Conservation (phyloP, 2,113 vertebrate species). For the Oryctolagus cuniculus region DNA sequence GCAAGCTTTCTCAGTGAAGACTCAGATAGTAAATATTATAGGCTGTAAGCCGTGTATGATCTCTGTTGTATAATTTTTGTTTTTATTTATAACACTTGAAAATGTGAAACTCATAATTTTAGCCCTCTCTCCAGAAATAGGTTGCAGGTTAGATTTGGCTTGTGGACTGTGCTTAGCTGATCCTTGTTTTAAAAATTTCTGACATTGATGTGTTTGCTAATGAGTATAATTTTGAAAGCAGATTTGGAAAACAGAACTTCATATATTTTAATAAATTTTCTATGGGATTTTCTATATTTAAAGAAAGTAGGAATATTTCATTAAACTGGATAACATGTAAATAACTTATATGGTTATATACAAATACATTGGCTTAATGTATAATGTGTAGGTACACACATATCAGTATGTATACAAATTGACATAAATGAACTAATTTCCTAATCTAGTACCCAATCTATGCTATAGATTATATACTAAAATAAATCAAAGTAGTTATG, state of each 20-base stretch:
- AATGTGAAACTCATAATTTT: neutral
- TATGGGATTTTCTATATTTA: neutral
- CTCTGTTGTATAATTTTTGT: neutral
- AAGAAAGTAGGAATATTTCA: slow-evolving; percentile 11
- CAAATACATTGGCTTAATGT: neutral
- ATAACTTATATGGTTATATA: neutral
- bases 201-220: neutral
- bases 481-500: neutral
- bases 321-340: neutral
- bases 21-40: neutral
- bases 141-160: neutral
- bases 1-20: neutral
- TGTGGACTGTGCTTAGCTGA: neutral
- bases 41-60: neutral
- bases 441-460: neutral
- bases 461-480: neutral
- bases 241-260: neutral
- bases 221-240: neutral
- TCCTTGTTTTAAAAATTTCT: neutral
- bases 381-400: accelerated
- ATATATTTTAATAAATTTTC: neutral
- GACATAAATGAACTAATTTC: neutral
- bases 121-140: neutral
- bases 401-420: neutral
- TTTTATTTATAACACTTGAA: slow-evolving; percentile 36